Percentiles rank a stretch among this genome's conserved stretches.
Conservation (phyloP, 2,113 vertebrate species). For the Solenodon paradoxus region DNA sequence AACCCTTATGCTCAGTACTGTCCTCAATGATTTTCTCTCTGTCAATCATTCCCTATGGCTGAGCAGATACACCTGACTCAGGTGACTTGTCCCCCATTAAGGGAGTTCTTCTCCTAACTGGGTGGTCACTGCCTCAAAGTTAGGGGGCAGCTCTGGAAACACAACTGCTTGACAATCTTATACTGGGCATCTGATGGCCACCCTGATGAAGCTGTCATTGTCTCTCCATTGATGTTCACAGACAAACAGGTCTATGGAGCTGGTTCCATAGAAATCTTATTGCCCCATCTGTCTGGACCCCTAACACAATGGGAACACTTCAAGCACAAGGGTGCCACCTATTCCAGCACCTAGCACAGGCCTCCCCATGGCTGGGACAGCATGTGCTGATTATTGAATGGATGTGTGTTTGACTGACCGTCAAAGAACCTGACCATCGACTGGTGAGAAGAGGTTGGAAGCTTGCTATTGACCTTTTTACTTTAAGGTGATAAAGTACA, state of each 20-base stretch:
- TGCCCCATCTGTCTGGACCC: neutral
- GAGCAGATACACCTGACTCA: neutral
- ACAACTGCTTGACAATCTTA: neutral
- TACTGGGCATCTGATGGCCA: neutral
- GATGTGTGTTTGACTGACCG: neutral
- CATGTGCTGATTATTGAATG: neutral
- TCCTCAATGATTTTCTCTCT: neutral
- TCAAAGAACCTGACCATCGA: neutral
- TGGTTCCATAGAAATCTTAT: neutral
- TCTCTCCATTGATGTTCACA: neutral
- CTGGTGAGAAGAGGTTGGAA: neutral
- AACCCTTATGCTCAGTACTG: fast-evolving
- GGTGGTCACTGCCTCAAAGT: neutral
- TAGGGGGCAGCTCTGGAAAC: neutral
- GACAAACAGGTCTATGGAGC: neutral
- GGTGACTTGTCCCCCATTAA: neutral
- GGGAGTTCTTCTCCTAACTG: neutral
- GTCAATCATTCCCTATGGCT: fast-evolving
- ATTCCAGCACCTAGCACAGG: neutral
- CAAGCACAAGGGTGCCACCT: neutral
- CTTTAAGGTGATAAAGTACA: neutral
- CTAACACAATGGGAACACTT: neutral
- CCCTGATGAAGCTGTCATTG: neutral
- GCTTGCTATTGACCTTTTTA: neutral
- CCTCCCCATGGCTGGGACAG: too few relatives aligned